These are phyloP conservation scores for Drosophila erecta DNA, from an alignment of 1,140 invertebrate species.

Conservation along the genomic window DNA sequence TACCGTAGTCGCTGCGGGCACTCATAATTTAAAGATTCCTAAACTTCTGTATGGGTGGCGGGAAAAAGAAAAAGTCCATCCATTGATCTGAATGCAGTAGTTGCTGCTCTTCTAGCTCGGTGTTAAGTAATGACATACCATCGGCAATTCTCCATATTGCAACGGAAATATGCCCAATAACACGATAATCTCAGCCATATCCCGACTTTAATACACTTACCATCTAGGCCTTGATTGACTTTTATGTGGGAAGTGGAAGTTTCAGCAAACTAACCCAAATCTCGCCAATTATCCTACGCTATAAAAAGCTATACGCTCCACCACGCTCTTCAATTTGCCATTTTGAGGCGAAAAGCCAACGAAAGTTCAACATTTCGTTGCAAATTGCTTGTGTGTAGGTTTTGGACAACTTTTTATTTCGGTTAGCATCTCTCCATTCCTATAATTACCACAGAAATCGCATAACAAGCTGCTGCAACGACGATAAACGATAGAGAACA, in stretches of 20 bases:
- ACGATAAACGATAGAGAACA: neutral
- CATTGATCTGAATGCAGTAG: too few relatives aligned
- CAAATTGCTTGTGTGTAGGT: conserved; percentile 58
- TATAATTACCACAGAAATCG: conserved; percentile 61
- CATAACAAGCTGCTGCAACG: conserved; percentile 41
- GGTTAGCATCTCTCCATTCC: conserved; percentile 42
- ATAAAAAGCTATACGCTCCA: conserved; percentile 15
- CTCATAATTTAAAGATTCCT: conserved; percentile 45
- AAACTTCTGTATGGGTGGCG: neutral
- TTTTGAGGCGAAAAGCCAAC: conserved; percentile 12
- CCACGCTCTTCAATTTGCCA: conserved; percentile 19
- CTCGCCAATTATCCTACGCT: conserved; percentile 23
- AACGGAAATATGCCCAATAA: neutral
- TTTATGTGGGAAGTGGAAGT: conserved; percentile 17
- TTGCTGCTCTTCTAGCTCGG: too few relatives aligned
- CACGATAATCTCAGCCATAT: neutral
- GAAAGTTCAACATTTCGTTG: conserved; percentile 43
- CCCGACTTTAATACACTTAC: neutral
- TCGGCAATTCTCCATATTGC: too few relatives aligned
- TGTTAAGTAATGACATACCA: too few relatives aligned
- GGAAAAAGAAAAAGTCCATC: neutral
- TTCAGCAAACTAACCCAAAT: conserved; percentile 12
- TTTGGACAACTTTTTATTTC: conserved; percentile 38
- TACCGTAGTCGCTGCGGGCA: conserved; percentile 21
- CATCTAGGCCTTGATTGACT: neutral